Base-by-base conservation (phyloP, 1,140 invertebrate genomes). In the roundworm (Caenorhabditis elegans) region DNA sequence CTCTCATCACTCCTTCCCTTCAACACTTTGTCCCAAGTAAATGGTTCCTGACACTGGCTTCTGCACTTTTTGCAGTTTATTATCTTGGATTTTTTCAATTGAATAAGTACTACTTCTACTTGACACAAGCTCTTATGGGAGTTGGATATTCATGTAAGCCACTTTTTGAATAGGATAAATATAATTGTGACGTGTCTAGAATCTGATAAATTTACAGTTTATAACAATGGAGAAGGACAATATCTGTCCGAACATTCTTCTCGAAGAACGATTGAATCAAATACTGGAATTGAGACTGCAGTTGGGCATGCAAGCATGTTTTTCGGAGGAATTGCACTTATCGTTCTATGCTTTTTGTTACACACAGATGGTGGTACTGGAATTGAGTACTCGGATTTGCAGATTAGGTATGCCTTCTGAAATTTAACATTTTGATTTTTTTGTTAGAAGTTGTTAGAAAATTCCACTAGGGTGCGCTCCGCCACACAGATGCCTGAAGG, bases 241-340 rank as follows among this genome's bases (percentile, higher is more conserved):
- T 81, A 81, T 65, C 47, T 81, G 5, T 81, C 80, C 2, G 80
- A 81, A 36, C 80, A 81, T 47, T 81, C 80, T n/a, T 81, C 80
- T 34, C 60, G 80, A 2, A 48, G 80, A 51, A 81, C 80, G 8
- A 81, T 81, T 26, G 80, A 81, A 46, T 81, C 80, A 13, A 81
- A 81, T 22, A 76, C 80, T 60, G 80, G 65, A 47, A 53, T 81
- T 24, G 80, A 81, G 49, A 81, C 80, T 11, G 80, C 65, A 26
- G 51, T 81, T 34, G 80, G 80, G 4, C 80, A 81, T 22, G 47
- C 53, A 28, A 81, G 80, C 31, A 76, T 81, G 80, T 77, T 81
- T 22, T 70, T 81, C 60, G 80, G 80, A 22, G 80, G 80, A 76
- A 31, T 81, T 43, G 75, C 75, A 24, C 80, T 81, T 19, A 76